phyloP scores from a whole-genome alignment of 2,888 invertebrate genomes.

The Parochlus steinenii region DNA sequence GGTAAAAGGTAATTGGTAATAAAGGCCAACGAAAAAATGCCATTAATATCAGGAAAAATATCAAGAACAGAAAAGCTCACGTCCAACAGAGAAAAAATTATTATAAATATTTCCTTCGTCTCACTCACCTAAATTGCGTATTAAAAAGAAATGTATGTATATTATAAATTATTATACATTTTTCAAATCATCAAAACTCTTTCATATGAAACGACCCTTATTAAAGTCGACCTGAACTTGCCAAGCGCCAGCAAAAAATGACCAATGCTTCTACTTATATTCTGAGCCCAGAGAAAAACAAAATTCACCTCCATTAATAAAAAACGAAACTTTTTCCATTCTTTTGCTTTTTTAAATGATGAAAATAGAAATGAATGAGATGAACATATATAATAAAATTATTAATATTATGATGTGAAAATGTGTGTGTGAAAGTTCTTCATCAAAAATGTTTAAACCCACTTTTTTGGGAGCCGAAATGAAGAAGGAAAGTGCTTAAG shows the following conservation, averaged over 20 bases:
- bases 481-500: background rate
- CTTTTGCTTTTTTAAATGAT: conserved; percentile 1
- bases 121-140: no score
- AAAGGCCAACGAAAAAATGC: no score
- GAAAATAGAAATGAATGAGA: background rate
- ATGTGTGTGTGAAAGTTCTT: background rate
- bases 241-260: background rate
- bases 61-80: no score
- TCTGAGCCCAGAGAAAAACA: no score
- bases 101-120: no score
- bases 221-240: background rate
- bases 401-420: conserved; percentile 2
- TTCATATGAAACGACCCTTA: conserved; percentile 11
- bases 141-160: no score
- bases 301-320: background rate
- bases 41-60: no score
- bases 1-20: no score
- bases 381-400: conserved; percentile 1
- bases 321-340: background rate
- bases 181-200: conserved; percentile 12
- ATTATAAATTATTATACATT: conserved; percentile 12
- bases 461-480: background rate
- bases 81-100: no score
- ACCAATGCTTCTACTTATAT: no score
- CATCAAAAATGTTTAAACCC: background rate